Conservation (phyloP, 2,113 vertebrate species). For the Panthera uncia region DNA sequence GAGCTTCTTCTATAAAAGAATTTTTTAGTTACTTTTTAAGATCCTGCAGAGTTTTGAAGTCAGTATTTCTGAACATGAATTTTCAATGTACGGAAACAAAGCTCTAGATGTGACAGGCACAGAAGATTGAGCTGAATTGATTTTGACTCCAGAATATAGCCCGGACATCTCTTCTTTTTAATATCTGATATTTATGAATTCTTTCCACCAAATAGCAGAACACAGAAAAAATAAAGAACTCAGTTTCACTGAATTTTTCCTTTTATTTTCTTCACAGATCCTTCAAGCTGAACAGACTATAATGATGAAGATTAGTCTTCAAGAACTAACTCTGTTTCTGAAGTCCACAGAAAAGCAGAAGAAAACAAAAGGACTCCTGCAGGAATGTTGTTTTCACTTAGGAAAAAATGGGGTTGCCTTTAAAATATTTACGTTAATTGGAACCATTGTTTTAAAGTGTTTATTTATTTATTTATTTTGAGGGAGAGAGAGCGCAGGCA, state of each 20-base stretch:
- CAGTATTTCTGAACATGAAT: background rate
- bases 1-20: background rate
- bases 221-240: background rate
- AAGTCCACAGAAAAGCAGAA: background rate
- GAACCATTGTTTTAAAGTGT: too few relatives aligned
- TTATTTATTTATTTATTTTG: too few relatives aligned
- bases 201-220: background rate
- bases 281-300: background rate
- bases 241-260: background rate
- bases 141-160: background rate
- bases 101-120: background rate
- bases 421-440: background rate
- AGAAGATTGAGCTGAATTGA: background rate
- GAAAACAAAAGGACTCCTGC: background rate
- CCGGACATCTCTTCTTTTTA: background rate
- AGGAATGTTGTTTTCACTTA: conserved; percentile 6
- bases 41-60: background rate
- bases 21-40: conserved; percentile 15
- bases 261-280: background rate
- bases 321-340: conserved; percentile 10
- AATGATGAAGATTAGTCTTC: background rate
- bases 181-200: background rate
- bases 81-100: background rate
- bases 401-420: background rate
- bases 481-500: too few relatives aligned